Evolutionary conservation across 2,888 invertebrate genomes (phyloP), one percentile per base, ranked within the genome.

Genomic region (Byasa hedistus): DNA sequence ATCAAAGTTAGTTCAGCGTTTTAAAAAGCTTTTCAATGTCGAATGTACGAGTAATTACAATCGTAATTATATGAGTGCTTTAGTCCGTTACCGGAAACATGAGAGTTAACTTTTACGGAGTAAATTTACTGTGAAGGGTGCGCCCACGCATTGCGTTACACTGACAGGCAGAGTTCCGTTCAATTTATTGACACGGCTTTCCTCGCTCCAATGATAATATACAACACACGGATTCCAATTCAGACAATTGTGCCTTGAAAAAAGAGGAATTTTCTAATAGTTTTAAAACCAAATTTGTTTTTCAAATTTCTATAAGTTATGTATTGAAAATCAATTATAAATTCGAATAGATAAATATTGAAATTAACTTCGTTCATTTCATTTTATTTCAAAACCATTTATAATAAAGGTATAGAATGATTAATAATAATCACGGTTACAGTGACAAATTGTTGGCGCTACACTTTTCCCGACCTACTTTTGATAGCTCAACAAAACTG

Each of bases 161-260:
- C 76, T 84, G 86, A 87, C 85, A 86, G 74, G 79, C 89, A 81
- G 74, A 89, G 86, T 88, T 89, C 89, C 89, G 89, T 80, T 80
- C 80, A 81, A 86, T 86, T 84, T 82, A 88, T 81, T 79, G 83
- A 81, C 78, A 76, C 72, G 78, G 80, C 72, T 75, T 78, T 82
- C 76, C 79, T 78, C 83, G 89, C 82, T 84, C 82, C 84, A 89
- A 78, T 85, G 85, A 77, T 69, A 77, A 73, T 75, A 76, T 79
- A 82, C 73, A 76, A 77, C 75, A 71, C 27, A 58, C 63, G 65
- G 39, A 32, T 71, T 70, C 70, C 70, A 69, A 69, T 75, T 76
- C 74, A 73, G 78, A 83, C 80, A 81, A 80, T 82, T 74, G 75
- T 74, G 75, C 74, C 75, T 77, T 89, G 86, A 84, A 87, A 81